These are phyloP conservation scores for Gymnothorax javanicus DNA, from an alignment of 2,797 vertebrate species.

Conservation along the genomic window DNA sequence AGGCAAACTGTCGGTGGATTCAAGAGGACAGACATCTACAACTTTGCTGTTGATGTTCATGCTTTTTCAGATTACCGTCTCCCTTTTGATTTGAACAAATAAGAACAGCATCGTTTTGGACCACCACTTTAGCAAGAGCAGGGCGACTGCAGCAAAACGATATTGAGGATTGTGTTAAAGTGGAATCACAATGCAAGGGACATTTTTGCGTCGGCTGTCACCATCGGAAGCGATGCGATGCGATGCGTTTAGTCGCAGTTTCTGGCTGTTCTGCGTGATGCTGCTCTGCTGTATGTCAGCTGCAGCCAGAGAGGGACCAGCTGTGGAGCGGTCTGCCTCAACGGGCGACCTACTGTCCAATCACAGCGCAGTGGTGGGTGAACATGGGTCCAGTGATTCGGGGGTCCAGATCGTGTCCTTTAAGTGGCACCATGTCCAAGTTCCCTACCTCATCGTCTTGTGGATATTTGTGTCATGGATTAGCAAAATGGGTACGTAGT, in stretches of 20 bases:
- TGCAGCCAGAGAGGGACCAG: background rate
- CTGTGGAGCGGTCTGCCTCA: background rate
- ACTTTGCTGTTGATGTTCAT: background rate
- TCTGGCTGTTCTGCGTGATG: slow-evolving; percentile 47
- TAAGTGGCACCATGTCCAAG: slow-evolving; percentile 67
- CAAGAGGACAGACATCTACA: no score
- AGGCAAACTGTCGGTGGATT: background rate
- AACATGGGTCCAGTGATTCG: slow-evolving; percentile 30
- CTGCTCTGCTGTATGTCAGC: slow-evolving; percentile 45
- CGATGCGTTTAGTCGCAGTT: background rate
- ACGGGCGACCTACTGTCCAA: background rate
- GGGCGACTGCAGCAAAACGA: background rate
- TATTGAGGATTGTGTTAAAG: background rate
- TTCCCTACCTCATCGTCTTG: slow-evolving; percentile 59
- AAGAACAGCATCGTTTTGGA: background rate
- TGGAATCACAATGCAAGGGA: background rate
- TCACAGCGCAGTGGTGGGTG: slow-evolving; percentile 5
- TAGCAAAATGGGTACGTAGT: slow-evolving; percentile 71
- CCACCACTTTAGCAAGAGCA: background rate
- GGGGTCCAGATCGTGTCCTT: slow-evolving; percentile 63
- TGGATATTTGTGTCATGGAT: slow-evolving; percentile 69
- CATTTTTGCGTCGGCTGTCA: background rate
- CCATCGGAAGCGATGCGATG: slow-evolving; percentile 29
- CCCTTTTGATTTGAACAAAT: background rate
- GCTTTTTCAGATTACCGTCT: background rate